These are phyloP conservation scores for Platalea minor DNA, from an alignment of 2,797 vertebrate genomes.

Conservation along the genomic window DNA sequence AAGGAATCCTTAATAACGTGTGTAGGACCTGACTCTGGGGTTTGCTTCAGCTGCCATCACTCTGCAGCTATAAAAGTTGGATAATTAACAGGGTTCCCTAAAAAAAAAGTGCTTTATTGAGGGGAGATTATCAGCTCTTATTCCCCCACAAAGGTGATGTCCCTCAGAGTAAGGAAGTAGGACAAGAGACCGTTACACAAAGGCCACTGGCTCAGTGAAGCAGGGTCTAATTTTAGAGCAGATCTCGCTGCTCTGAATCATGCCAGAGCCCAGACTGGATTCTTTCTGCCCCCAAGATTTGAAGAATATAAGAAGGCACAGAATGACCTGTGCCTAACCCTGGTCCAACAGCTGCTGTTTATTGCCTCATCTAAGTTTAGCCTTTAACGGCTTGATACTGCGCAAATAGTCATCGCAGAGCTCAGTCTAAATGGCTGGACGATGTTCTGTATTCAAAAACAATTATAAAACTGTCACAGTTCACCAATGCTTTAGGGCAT, in stretches of 20 bases:
- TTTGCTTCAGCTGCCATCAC: slow-evolving; percentile 3
- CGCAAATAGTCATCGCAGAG: background rate
- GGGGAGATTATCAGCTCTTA: background rate
- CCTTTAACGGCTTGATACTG: background rate
- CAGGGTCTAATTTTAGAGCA: background rate
- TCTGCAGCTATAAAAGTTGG: background rate
- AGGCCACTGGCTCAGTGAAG: background rate
- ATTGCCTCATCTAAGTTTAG: background rate
- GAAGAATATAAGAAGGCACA: background rate
- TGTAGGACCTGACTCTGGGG: background rate
- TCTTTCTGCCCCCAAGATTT: background rate
- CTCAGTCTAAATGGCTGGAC: background rate
- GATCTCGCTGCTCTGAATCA: background rate
- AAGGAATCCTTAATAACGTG: background rate
- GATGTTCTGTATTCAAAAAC: background rate
- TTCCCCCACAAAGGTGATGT: background rate
- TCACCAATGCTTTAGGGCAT: background rate
- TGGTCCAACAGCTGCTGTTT: background rate
- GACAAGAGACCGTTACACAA: background rate
- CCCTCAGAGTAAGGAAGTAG: background rate
- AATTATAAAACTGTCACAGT: background rate
- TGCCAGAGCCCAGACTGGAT: background rate
- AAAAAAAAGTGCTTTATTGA: background rate
- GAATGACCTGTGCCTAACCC: background rate
- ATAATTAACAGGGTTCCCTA: background rate